Evolutionary conservation across 2,888 invertebrate species (phyloP).

Genomic region (Pachliopta kotzebuea): DNA sequence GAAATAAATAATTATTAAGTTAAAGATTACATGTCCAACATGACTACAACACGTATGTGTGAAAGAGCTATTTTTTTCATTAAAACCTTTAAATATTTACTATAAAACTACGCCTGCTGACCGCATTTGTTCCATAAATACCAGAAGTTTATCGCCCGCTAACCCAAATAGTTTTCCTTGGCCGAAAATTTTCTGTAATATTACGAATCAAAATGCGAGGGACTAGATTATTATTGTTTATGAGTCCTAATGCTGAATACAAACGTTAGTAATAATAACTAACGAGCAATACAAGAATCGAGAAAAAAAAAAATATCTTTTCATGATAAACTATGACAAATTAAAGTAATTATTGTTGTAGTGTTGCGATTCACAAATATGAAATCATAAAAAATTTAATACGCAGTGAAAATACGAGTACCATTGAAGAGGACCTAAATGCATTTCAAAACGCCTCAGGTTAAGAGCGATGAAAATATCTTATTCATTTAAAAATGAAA

Average conservation of each 20-base stretch:
- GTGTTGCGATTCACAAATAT: too few relatives aligned
- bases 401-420: too few relatives aligned
- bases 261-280: neutral
- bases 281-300: neutral
- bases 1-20: too few relatives aligned
- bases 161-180: constrained; percentile 29
- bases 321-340: too few relatives aligned
- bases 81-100: neutral
- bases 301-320: neutral
- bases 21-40: too few relatives aligned
- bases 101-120: constrained; percentile 11
- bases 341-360: too few relatives aligned
- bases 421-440: too few relatives aligned
- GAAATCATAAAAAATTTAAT: too few relatives aligned
- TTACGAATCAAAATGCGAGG: constrained; percentile 11
- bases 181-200: constrained; percentile 20
- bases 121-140: constrained; percentile 24
- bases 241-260: neutral
- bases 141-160: constrained; percentile 23
- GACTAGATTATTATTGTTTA: neutral
- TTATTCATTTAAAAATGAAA: constrained; percentile 14
- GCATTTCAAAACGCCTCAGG: neutral
- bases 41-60: neutral
- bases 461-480: constrained; percentile 5
- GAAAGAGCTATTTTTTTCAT: neutral